A percentile compares a stretch with the other conserved stretches of the same genome.
Evolutionary conservation across 1,140 invertebrate genomes (phyloP).

Genomic region (Anastrepha ludens): DNA sequence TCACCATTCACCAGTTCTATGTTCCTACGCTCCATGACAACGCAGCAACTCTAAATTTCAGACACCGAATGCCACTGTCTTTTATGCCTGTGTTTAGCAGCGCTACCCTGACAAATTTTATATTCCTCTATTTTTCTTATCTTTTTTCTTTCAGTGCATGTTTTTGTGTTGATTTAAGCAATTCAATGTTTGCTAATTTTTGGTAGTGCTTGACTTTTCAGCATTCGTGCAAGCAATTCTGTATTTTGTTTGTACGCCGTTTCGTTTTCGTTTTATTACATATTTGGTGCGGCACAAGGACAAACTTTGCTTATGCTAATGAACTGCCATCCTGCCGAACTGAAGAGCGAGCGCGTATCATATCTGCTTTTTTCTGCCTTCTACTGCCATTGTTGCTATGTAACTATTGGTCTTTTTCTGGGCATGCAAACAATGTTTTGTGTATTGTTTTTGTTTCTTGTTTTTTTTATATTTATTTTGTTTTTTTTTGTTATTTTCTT

Average conservation of each 20-base stretch:
- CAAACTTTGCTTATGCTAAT: conserved; percentile 41
- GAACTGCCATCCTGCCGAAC: conserved; percentile 42
- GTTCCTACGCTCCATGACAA: too few species aligned
- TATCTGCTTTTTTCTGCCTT: too few species aligned
- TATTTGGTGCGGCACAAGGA: conserved; percentile 48
- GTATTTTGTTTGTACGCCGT: conserved; percentile 24
- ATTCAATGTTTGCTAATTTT: conserved; percentile 50
- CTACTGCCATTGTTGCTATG: too few species aligned
- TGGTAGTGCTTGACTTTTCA: conserved; percentile 39
- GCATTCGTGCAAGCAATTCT: background rate
- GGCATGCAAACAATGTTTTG: background rate
- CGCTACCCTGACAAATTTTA: too few species aligned
- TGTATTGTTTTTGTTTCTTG: background rate
- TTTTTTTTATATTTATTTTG: background rate
- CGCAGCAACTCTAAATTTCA: too few species aligned
- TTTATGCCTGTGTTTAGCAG: too few species aligned
- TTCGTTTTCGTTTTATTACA: conserved; percentile 30
- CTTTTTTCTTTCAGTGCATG: background rate
- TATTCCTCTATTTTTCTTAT: too few species aligned
- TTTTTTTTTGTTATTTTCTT: background rate
- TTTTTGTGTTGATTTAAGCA: conserved; percentile 32
- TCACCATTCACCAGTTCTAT: too few species aligned
- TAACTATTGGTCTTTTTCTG: background rate
- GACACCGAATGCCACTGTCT: too few species aligned
- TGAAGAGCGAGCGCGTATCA: background rate